Conservation (phyloP, 2,888 invertebrate genomes). For the Reticulitermes lucifugus region DNA sequence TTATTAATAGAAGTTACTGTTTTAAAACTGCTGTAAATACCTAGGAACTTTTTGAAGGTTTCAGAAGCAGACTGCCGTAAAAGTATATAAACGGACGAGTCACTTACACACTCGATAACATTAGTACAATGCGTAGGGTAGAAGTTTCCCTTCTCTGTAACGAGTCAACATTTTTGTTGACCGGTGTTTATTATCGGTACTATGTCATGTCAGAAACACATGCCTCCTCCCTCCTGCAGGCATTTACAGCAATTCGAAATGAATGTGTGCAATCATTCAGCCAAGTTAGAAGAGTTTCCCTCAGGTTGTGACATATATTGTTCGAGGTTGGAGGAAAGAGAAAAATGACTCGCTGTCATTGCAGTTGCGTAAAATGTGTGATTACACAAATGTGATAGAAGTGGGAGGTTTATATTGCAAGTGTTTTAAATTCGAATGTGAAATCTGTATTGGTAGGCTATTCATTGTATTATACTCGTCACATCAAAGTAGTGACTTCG, state of each 20-base stretch:
- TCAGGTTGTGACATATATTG: constrained; percentile 4
- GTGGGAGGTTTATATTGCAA: background rate
- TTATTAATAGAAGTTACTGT: too few species aligned
- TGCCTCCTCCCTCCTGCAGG: constrained; percentile 13
- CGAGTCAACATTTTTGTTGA: constrained; percentile 43
- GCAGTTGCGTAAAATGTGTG: background rate
- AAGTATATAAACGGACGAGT: constrained; percentile 16
- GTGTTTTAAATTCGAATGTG: background rate
- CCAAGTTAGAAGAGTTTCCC: constrained; percentile 26
- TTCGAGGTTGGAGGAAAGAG: background rate
- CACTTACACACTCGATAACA: constrained; percentile 18
- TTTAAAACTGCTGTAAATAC: background rate
- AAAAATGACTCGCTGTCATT: constrained; percentile 6
- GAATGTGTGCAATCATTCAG: constrained; percentile 35
- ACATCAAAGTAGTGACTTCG: too few species aligned
- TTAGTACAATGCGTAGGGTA: background rate
- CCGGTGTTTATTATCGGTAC: constrained; percentile 39
- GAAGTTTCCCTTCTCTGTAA: constrained; percentile 23
- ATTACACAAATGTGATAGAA: background rate
- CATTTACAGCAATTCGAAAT: constrained; percentile 37
- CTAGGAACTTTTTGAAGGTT: background rate
- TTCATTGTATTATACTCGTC: too few species aligned
- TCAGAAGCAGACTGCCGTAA: constrained; percentile 1
- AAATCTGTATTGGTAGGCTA: too few species aligned
- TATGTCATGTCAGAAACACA: constrained; percentile 37